Evolutionary conservation across 2,888 invertebrate genomes (phyloP).

Genomic region (Lingula anatina): DNA sequence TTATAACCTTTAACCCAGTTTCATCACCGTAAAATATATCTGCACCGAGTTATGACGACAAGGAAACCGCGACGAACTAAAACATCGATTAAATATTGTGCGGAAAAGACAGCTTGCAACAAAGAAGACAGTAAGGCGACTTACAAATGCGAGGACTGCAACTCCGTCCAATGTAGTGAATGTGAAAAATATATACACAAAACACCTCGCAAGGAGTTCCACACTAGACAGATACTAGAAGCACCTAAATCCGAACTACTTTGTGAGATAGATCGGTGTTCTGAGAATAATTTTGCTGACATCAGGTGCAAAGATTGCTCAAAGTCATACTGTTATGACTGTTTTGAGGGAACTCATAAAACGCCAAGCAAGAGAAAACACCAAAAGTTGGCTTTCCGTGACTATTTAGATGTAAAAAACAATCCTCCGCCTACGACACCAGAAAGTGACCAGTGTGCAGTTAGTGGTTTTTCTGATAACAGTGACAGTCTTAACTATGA

Average conservation of each 20-base stretch:
- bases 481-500: background rate
- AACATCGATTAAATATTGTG: slow-evolving; percentile 36
- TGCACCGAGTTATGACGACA: no score
- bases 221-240: slow-evolving; percentile 34
- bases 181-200: slow-evolving; percentile 46
- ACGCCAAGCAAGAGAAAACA: slow-evolving; percentile 17
- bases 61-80: slow-evolving; percentile 26
- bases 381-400: slow-evolving; percentile 15
- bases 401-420: slow-evolving; percentile 3
- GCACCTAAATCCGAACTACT: slow-evolving; percentile 31
- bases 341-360: slow-evolving; percentile 36
- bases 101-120: slow-evolving; percentile 41
- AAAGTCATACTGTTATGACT: slow-evolving; percentile 41
- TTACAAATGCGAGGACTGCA: slow-evolving; percentile 45
- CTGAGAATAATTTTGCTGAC: slow-evolving; percentile 46
- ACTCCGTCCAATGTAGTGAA: slow-evolving; percentile 43
- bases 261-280: slow-evolving; percentile 36
- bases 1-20: no score
- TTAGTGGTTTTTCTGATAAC: no score
- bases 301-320: slow-evolving; percentile 44
- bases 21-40: no score
- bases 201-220: slow-evolving; percentile 24
- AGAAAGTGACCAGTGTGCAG: no score
- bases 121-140: slow-evolving; percentile 35
- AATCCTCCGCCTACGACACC: no score